A percentile compares a stretch with the other conserved stretches of the same genome.
Conservation (phyloP, 2,888 invertebrate species). For the Seira ritae region DNA sequence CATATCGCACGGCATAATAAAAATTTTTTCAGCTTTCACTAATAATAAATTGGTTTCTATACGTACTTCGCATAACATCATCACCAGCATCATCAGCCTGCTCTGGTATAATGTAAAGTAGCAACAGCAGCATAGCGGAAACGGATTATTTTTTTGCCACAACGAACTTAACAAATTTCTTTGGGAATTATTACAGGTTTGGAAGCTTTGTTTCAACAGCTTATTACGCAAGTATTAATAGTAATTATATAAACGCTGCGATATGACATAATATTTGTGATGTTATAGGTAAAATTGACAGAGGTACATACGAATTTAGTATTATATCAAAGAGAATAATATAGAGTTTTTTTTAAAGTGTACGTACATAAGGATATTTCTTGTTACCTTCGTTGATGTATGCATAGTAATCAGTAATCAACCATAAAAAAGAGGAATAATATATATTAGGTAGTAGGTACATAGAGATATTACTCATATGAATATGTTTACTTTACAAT, state of each 20-base stretch:
- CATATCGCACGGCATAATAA: too few species aligned
- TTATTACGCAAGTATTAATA: not conserved
- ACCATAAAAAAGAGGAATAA: not conserved
- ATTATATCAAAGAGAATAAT: not conserved
- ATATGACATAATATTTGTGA: constrained; percentile 7
- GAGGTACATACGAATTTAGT: not conserved
- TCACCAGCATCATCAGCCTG: constrained; percentile 7
- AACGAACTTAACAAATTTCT: not conserved
- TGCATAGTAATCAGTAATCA: too few species aligned
- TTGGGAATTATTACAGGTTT: not conserved
- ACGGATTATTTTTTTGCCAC: not conserved
- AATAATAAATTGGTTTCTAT: too few species aligned
- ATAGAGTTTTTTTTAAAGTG: not conserved
- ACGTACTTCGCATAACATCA: not conserved
- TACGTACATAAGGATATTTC: not conserved
- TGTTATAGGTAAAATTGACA: not conserved
- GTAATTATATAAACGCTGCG: not conserved
- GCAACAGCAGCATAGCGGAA: constrained; percentile 2
- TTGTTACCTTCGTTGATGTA: not conserved
- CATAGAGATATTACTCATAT: not conserved
- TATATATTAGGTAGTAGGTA: constrained; percentile 11
- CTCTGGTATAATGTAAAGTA: not conserved
- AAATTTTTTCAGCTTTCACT: too few species aligned
- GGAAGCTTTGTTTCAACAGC: not conserved
- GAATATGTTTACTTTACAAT: not conserved